A percentile compares a stretch with the other conserved stretches of the same genome.
phyloP scores from a whole-genome alignment of 2,113 vertebrate species.

The Indicator maculatus region DNA sequence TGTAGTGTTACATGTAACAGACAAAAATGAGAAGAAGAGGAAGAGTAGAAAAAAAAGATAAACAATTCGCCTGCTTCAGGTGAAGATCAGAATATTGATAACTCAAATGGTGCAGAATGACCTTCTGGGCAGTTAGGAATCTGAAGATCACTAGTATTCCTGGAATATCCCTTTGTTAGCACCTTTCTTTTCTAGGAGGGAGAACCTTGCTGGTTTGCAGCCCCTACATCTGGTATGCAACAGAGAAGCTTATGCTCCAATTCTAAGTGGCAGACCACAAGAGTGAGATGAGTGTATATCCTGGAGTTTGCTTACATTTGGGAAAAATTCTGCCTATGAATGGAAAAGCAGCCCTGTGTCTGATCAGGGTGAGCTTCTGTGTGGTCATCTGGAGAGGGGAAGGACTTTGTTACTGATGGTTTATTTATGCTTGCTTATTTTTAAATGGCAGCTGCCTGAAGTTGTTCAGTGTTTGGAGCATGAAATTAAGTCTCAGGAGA shows the following conservation, averaged over 20 bases:
- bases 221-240: too few relatives aligned
- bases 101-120: not conserved
- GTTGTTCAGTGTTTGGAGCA: conserved; percentile 20
- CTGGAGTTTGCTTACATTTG: not conserved
- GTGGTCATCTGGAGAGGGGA: not conserved
- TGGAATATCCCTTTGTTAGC: rapidly evolving
- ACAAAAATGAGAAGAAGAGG: not conserved
- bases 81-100: not conserved
- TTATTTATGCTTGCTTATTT: conserved; percentile 49
- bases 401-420: not conserved
- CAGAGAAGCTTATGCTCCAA: not conserved
- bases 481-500: conserved; percentile 59
- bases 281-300: rapidly evolving
- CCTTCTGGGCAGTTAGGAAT: not conserved
- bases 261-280: not conserved
- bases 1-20: rapidly evolving
- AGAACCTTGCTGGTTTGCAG: not conserved
- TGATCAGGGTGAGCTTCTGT: not conserved
- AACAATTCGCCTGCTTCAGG: not conserved
- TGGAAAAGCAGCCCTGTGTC: not conserved
- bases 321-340: not conserved
- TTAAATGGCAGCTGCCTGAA: conserved; percentile 52
- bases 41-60: not conserved
- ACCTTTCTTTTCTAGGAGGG: not conserved
- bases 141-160: not conserved